Evolutionary conservation across 2,797 vertebrate genomes (phyloP), one percentile per base, ranked within the genome.

Genomic region (Coregonus suidteri): DNA sequence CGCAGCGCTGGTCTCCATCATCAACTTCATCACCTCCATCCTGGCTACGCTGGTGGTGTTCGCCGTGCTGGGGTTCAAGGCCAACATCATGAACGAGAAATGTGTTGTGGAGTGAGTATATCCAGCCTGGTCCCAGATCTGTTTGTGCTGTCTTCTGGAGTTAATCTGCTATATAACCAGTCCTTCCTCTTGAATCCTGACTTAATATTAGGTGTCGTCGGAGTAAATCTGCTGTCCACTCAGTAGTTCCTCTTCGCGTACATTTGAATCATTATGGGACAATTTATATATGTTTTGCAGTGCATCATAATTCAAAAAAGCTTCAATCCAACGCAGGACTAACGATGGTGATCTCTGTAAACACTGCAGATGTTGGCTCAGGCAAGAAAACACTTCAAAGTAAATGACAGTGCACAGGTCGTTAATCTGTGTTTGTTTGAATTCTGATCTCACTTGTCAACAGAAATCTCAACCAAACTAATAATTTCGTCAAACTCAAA

Each of bases 31-130:
- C 71, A 99, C 98, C 0, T 99, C 98, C 0, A 95, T 99, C 83
- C 85, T 99, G 88, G 98, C 98, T 85, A 99, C 98, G 0, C 91
- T 99, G 13, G 98, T 99, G 14, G 98, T 99, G 79, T 99, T 99
- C 34, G 98, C 98, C 0, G 97, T 99, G 75, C 95, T 99, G 87
- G 98, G 98, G 56, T 99, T 99, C 93, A 99, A 99, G 91, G 98
- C 98, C 47, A 99, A 99, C 78, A 87, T 99, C 87, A 97, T 99
- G 97, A 99, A 99, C 0, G 97, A 99, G 92, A 99, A 99, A 90
- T 99, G 98, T 82, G 96, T 99, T 64, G 94, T 98, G 16, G 97
- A 97, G 98, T 99, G 94, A 94, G 98, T 96, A 47, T 56, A 2
- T 75, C 52, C 1, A 11, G 30, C 47, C 47, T 51, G 16, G 4